A percentile compares a stretch with the other conserved stretches of the same genome.
These are phyloP conservation scores for Champsocephalus esox DNA, from an alignment of 2,797 vertebrate species.

Conservation along the genomic window DNA sequence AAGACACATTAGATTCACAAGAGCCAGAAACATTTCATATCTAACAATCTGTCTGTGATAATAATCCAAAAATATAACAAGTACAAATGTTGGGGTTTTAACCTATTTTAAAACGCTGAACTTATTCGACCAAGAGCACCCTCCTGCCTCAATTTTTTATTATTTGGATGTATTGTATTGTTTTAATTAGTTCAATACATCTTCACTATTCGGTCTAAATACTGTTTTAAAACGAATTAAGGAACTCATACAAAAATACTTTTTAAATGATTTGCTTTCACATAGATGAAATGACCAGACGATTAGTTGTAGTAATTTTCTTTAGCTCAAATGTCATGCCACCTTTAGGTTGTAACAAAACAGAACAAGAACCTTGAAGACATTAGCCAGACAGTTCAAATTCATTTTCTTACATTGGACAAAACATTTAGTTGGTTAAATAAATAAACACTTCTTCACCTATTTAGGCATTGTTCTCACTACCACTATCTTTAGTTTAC, in stretches of 20 bases:
- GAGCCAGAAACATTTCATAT: neutral
- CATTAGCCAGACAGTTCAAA: no score
- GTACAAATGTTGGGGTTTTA: neutral
- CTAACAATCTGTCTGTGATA: neutral
- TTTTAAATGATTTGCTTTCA: slow-evolving; percentile 3
- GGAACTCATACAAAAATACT: neutral
- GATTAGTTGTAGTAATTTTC: neutral
- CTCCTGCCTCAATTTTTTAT: neutral
- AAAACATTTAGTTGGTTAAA: neutral
- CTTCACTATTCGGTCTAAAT: neutral
- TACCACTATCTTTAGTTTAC: no score
- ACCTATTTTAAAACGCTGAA: neutral
- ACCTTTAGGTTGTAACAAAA: neutral
- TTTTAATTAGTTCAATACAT: neutral
- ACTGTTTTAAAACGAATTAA: neutral
- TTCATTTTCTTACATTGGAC: no score
- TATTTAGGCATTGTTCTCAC: no score
- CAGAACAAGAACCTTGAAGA: neutral
- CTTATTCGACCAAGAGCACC: neutral
- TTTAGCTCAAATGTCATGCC: no score
- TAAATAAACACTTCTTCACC: no score
- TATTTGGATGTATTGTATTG: neutral
- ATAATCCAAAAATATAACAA: neutral
- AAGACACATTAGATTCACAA: neutral
- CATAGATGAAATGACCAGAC: neutral